Evolutionary conservation across 2,113 vertebrate genomes (phyloP), one percentile per base, ranked within the genome.

Genomic region (Entelurus aequoreus): DNA sequence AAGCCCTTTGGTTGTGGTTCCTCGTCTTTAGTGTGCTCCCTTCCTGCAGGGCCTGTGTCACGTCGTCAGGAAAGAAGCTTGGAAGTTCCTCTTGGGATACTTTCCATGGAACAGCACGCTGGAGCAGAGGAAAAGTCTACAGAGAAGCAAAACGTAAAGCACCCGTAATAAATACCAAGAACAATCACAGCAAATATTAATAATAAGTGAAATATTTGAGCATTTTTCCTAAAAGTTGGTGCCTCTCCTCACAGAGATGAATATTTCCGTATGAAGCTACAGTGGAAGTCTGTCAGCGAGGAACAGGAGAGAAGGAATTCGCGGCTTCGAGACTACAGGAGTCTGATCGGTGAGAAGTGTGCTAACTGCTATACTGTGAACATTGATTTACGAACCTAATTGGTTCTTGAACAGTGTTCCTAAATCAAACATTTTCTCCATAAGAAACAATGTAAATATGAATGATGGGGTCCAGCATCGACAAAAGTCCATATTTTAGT

Each of bases 211-310:
- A 42, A 9, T 42, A 46, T 46, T 46, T 11, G 4, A 46, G 42
- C 42, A 46, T 46, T 46, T 46, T 9, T 46, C 42, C 42, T 46
- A 46, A 46, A 46, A 46, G 11, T 46, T 4, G 10, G 42, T 12
- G 42, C 11, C 42, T 46, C 8, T 44, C 47, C 38, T 35, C 1
- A 47, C 66, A 98, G 96, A 11, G 95, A 98, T 14, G 96, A 99
- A 60, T 98, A 97, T 90, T 99, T 98, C 87, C 91, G 92, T 84
- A 98, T 98, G 97, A 98, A 97, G 82, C 90, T 98, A 28, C 96
- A 99, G 85, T 98, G 96, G 97, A 98, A 98, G 60, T 98, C 95
- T 1, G 88, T 99, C 55, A 97, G 94, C 0, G 93, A 96, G 76
- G 94, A 98, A 54, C 97, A 96, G 80, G 95, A 98, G 85, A 94